phyloP scores from a whole-genome alignment of 2,797 vertebrate species.

The Merluccius polli region DNA sequence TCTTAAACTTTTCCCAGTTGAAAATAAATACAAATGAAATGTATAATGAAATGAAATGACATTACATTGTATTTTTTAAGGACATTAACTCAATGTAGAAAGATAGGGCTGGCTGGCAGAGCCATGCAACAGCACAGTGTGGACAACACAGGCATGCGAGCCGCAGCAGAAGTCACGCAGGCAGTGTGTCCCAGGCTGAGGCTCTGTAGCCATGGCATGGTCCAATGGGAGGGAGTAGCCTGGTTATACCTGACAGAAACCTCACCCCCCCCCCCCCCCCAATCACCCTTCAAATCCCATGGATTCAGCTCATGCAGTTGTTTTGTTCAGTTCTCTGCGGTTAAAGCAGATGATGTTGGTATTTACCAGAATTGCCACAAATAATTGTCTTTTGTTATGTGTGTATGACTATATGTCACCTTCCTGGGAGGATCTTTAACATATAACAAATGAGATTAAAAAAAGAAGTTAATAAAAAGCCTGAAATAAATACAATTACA shows the following conservation, averaged over 20 bases:
- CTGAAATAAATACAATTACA: neutral
- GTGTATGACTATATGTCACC: neutral
- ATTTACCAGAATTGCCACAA: neutral
- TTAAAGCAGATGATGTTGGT: neutral
- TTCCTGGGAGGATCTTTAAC: neutral
- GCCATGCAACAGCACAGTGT: no score
- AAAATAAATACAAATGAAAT: no score
- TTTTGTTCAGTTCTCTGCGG: neutral
- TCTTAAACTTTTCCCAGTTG: no score
- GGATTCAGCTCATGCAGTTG: neutral
- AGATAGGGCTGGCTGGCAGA: no score
- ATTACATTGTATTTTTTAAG: no score
- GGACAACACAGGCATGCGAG: no score
- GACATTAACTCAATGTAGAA: no score
- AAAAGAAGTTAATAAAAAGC: neutral
- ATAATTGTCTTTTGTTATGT: neutral
- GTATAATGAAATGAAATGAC: no score
- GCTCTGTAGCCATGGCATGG: slow-evolving; percentile 28
- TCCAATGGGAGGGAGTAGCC: slow-evolving; percentile 49
- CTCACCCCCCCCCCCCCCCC: no score
- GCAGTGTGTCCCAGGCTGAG: no score
- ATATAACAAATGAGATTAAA: neutral
- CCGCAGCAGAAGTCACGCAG: no score
- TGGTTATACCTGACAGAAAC: slow-evolving; percentile 52
- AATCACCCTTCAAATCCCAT: neutral